Base-by-base conservation (phyloP, 2,113 vertebrate species). In the Harpagus bidentatus region DNA sequence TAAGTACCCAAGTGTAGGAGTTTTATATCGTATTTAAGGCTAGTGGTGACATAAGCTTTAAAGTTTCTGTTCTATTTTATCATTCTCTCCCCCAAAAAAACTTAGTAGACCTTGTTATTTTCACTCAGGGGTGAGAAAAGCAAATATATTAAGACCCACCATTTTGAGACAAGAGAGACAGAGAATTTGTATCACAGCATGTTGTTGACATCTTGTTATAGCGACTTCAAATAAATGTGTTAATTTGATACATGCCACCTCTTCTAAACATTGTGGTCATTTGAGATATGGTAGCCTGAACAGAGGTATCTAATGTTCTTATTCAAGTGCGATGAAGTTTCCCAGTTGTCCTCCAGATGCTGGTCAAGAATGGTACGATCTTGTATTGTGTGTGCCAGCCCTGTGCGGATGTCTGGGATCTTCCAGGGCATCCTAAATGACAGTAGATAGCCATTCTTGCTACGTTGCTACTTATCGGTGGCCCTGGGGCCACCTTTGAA, bases 11-110 rank as follows among this genome's bases (percentile, higher is more conserved):
- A 85, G 61, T 61, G 93, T 69, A 79, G 61, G 31, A 87, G 72
- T 69, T 93, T 85, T 25, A 11, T 87, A 86, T 80, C 66, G 18
- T 96, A 77, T 97, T 95, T 96, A 95, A 65, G 26, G 65, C 82
- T 93, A 89, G 13, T 71, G 11, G 34, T 81, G 61, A 88, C 16
- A 59, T 14, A 77, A 95, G n/a, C 56, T 94, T 94, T 88, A 94
- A 97, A 93, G n/a, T 72, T 91, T 61, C 71, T 78, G 17, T 4
- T 70, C 82, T 82, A 81, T 82, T 88, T 93, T 85, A 53, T 61
- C 26, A 45, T 11, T 76, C 2, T 89, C 21, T 79, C 13, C 16
- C 14, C 2, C 2, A 13, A 73, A 77, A 77, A 92, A 79, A 2
- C 18, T 63, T 87, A n/a, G 32, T 38, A 89, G 53, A 87, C 19